A percentile compares a stretch with the other conserved stretches of the same genome.
Evolutionary conservation across 2,113 vertebrate species (phyloP).

Genomic region (Myrmophylax atrothorax): DNA sequence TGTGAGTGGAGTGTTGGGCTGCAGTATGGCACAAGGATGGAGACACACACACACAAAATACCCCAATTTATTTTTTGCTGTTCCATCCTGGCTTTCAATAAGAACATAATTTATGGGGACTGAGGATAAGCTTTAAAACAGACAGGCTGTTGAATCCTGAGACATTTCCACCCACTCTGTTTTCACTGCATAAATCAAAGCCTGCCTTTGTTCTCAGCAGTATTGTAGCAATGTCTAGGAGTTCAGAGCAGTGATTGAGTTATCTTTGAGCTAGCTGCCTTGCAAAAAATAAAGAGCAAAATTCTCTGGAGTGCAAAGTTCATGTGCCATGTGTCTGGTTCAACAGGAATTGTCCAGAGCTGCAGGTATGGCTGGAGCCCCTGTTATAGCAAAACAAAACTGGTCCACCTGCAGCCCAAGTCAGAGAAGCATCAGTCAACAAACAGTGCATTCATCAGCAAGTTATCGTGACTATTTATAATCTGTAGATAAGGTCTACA

Average conservation of each 20-base stretch:
- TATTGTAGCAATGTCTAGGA: background rate
- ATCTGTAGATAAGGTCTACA: background rate
- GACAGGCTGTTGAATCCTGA: constrained; percentile 49
- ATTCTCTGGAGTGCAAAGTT: background rate
- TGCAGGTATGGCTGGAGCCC: background rate
- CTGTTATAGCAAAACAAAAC: rapidly evolving
- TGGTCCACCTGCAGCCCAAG: rapidly evolving
- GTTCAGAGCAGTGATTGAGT: background rate
- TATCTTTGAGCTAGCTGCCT: background rate
- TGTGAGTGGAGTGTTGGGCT: background rate
- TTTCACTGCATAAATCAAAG: constrained; percentile 61
- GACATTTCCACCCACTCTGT: constrained; percentile 57
- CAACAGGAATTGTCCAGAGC: background rate
- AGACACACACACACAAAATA: background rate
- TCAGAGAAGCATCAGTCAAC: background rate
- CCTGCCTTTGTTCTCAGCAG: constrained; percentile 19
- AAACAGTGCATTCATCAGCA: background rate
- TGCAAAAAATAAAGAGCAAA: background rate
- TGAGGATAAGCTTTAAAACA: constrained; percentile 21
- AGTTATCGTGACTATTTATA: background rate
- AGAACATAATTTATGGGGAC: background rate
- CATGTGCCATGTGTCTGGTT: background rate
- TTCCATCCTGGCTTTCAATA: background rate
- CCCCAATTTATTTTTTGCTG: background rate
- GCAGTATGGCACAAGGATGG: background rate